Evolutionary conservation across 2,113 vertebrate genomes (phyloP).

Genomic region (Fregetta grallaria): DNA sequence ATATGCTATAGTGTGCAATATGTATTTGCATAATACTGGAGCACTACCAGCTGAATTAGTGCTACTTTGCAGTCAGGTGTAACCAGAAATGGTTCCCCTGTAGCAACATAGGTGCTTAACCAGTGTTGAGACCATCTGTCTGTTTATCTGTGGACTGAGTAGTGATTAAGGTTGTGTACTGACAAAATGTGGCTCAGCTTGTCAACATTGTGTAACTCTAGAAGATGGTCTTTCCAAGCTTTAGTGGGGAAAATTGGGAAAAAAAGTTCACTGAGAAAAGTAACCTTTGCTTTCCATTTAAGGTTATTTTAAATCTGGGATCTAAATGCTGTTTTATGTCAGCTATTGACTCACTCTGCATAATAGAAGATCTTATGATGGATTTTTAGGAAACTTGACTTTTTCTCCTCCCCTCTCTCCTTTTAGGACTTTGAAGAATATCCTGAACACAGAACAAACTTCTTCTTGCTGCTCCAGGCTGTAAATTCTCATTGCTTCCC

Average conservation of each 20-base stretch:
- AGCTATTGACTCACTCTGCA: background rate
- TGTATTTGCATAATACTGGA: background rate
- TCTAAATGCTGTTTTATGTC: background rate
- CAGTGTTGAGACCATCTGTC: background rate
- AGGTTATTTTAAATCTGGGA: background rate
- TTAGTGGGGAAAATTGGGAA: background rate
- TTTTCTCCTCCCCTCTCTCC: background rate
- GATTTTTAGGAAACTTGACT: background rate
- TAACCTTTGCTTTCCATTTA: background rate
- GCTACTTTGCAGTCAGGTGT: background rate
- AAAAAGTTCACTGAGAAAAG: background rate
- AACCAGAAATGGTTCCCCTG: background rate
- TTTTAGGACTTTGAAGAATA: slow-evolving; percentile 96
- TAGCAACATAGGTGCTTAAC: background rate
- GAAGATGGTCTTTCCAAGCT: background rate
- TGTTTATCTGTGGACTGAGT: background rate
- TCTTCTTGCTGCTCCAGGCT: slow-evolving; percentile 97
- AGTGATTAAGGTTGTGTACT: background rate
- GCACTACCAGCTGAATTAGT: background rate
- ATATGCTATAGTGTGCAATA: background rate
- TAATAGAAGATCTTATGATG: background rate
- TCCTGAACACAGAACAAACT: slow-evolving; percentile 98
- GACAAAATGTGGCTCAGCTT: background rate
- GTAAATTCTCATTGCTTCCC: slow-evolving; percentile 99
- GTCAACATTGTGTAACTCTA: background rate